A percentile compares a stretch with the other conserved stretches of the same genome.
Evolutionary conservation across 2,797 vertebrate species (phyloP).

Genomic region (Alosa sapidissima): DNA sequence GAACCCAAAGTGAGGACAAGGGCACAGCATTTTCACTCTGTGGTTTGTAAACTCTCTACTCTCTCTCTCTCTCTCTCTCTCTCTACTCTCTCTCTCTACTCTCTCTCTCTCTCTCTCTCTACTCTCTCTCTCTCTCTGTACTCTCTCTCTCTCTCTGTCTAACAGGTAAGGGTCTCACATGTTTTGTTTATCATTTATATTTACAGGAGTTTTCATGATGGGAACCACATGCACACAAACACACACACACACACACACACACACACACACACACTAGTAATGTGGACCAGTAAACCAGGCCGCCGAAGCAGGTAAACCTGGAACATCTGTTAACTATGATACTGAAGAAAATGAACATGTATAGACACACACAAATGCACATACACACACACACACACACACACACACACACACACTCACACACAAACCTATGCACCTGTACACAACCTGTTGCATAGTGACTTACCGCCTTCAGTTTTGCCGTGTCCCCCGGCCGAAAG

Average conservation of each 20-base stretch:
- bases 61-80: no score
- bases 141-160: background rate
- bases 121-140: no score
- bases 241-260: background rate
- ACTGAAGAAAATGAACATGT: no score
- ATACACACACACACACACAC: slow-evolving; percentile 1
- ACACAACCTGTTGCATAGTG: background rate
- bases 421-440: background rate
- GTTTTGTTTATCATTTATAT: no score
- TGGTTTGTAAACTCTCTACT: background rate
- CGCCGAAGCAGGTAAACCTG: no score
- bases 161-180: background rate
- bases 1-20: background rate
- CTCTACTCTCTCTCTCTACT: no score
- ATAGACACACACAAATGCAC: no score
- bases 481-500: background rate
- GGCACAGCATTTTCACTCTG: slow-evolving; percentile 11
- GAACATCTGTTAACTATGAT: no score
- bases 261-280: no score
- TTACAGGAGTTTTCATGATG: no score
- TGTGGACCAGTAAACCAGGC: no score
- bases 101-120: no score
- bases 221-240: background rate
- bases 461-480: background rate
- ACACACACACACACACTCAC: slow-evolving; percentile 5